A percentile compares a stretch with the other conserved stretches of the same genome.
Evolutionary conservation across 2,113 vertebrate species (phyloP).

Genomic region (Pongo pygmaeus): DNA sequence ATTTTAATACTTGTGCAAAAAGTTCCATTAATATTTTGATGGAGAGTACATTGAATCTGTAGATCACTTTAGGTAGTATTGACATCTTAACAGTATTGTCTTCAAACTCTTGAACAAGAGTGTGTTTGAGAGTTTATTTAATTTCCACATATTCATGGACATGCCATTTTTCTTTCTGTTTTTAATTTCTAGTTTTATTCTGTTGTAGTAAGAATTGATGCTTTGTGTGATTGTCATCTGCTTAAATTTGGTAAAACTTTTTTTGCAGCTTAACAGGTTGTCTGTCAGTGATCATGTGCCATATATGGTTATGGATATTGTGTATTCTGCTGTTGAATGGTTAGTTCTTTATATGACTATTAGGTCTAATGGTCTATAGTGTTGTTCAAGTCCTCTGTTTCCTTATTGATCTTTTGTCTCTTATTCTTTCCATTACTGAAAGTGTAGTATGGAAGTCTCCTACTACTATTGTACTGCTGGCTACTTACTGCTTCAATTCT

Average conservation of each 20-base stretch:
- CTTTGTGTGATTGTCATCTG: neutral
- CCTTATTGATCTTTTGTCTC: neutral
- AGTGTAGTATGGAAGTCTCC: neutral
- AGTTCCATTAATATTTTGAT: neutral
- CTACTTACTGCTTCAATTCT: neutral
- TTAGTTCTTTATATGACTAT: neutral
- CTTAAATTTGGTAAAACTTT: neutral
- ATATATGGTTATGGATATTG: neutral
- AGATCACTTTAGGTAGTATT: neutral
- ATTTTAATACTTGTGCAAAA: neutral
- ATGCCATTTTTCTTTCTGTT: neutral
- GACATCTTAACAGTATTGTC: neutral
- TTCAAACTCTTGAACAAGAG: neutral
- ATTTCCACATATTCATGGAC: neutral
- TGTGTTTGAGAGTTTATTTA: neutral
- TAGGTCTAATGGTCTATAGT: neutral
- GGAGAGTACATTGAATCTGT: neutral
- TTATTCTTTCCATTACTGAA: neutral
- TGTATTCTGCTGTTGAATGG: neutral
- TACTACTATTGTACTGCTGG: neutral
- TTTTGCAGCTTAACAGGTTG: neutral
- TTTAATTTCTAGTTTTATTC: neutral
- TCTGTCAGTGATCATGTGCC: neutral
- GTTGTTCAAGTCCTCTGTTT: neutral
- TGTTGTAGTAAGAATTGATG: neutral